phyloP scores from a whole-genome alignment of 2,113 vertebrate species.

The Dolichotis patagonum region DNA sequence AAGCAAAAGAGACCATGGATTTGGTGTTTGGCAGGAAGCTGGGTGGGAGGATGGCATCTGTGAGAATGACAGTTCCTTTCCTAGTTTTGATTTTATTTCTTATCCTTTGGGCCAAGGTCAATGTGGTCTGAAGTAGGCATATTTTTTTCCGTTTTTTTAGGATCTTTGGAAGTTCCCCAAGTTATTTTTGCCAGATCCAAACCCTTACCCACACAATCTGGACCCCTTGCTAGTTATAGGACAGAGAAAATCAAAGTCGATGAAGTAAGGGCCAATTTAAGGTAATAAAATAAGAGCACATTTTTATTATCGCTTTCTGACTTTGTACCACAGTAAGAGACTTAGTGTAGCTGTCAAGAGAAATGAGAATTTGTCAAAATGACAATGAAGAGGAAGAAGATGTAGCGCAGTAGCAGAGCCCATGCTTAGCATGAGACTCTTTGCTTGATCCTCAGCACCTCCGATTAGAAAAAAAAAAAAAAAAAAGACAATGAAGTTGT shows the following conservation, averaged over 20 bases:
- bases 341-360: slow-evolving; percentile 15
- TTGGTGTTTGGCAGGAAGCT: not conserved
- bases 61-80: not conserved
- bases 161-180: slow-evolving; percentile 80
- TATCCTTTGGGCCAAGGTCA: slow-evolving; percentile 59
- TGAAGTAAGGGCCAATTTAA: slow-evolving; percentile 84
- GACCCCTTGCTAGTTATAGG: slow-evolving; percentile 77
- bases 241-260: slow-evolving; percentile 81
- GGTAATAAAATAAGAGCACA: slow-evolving; percentile 76
- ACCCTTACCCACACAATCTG: slow-evolving; percentile 79
- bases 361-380: slow-evolving; percentile 41
- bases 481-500: not conserved
- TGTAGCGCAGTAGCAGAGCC: not conserved
- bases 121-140: slow-evolving; percentile 70
- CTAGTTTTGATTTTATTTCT: slow-evolving; percentile 55
- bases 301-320: slow-evolving; percentile 58
- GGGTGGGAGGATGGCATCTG: not conserved
- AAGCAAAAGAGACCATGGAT: not conserved
- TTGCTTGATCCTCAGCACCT: not conserved
- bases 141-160: slow-evolving; percentile 82
- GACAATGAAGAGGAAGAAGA: not conserved
- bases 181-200: slow-evolving; percentile 85
- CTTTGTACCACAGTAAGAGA: slow-evolving; percentile 52
- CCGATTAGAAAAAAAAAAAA: not conserved
- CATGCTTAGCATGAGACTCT: not conserved